phyloP scores from a whole-genome alignment of 2,888 invertebrate species.

The Opisthograptis luteolata region DNA sequence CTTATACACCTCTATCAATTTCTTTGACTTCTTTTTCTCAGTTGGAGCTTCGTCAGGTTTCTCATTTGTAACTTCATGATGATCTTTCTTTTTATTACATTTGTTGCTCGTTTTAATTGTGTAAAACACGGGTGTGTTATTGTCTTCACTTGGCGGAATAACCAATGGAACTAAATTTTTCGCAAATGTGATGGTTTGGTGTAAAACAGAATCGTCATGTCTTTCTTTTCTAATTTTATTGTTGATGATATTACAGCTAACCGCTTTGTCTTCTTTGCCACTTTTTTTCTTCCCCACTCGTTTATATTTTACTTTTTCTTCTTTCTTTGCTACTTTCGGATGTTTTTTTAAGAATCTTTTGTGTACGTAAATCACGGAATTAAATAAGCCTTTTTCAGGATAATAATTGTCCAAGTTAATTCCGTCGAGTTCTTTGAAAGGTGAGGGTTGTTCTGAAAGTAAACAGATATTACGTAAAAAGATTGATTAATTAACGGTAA shows the following conservation, averaged over 20 bases:
- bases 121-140: constrained; percentile 55
- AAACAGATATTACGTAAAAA: background rate
- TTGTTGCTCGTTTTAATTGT: constrained; percentile 62
- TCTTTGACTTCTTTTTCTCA: constrained; percentile 44
- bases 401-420: constrained; percentile 65
- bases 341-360: constrained; percentile 54
- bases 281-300: constrained; percentile 31
- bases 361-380: constrained; percentile 67
- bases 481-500: background rate
- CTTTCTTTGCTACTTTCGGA: constrained; percentile 29
- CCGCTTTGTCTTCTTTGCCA: constrained; percentile 18
- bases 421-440: constrained; percentile 50
- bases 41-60: constrained; percentile 18
- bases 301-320: constrained; percentile 31
- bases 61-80: background rate
- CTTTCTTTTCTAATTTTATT: constrained; percentile 37
- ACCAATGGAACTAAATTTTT: constrained; percentile 65
- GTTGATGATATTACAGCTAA: constrained; percentile 32
- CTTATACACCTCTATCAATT: constrained; percentile 47
- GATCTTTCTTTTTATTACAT: constrained; percentile 15
- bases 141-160: constrained; percentile 58
- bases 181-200: constrained; percentile 68
- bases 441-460: constrained; percentile 11
- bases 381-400: constrained; percentile 56
- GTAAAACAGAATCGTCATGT: constrained; percentile 55